These are phyloP conservation scores for Gastracanthus pulcherrimus DNA, from an alignment of 2,888 invertebrate genomes.

Conservation along the genomic window DNA sequence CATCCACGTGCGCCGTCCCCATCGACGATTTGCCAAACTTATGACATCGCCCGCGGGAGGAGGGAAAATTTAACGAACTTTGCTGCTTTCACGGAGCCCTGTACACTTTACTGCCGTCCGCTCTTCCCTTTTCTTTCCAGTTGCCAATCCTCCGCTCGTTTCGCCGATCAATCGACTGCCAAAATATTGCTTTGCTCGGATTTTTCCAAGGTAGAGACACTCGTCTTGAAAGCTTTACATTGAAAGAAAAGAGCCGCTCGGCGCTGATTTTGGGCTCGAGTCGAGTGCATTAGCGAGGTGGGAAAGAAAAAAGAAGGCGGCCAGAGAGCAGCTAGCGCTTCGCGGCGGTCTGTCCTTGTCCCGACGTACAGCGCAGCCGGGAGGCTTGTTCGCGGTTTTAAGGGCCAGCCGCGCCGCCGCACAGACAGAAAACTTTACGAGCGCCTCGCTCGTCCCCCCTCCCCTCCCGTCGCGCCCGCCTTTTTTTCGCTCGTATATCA, in stretches of 20 bases:
- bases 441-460: conserved; percentile 56
- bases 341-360: not conserved
- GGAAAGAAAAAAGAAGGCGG: conserved; percentile 13
- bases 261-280: conserved; percentile 24
- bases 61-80: conserved; percentile 41
- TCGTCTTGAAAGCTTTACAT: not conserved
- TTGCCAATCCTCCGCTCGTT: not conserved
- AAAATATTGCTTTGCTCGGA: not conserved
- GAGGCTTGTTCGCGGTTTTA: conserved; percentile 73
- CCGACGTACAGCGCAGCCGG: conserved; percentile 58
- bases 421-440: conserved; percentile 75
- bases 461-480: conserved; percentile 19
- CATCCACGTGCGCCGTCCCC: conserved; percentile 1
- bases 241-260: not conserved
- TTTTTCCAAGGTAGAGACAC: not conserved
- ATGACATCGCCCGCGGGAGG: conserved; percentile 37
- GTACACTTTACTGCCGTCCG: conserved; percentile 9
- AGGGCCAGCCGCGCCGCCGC: conserved; percentile 69
- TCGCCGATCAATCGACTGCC: not conserved
- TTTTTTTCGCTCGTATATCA: conserved; percentile 72
- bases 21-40: conserved; percentile 55
- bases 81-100: not conserved
- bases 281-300: conserved; percentile 24
- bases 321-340: not conserved
- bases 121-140: not conserved